These are phyloP conservation scores for Irena cyanogastra DNA, from an alignment of 2,113 vertebrate genomes.

Conservation along the genomic window DNA sequence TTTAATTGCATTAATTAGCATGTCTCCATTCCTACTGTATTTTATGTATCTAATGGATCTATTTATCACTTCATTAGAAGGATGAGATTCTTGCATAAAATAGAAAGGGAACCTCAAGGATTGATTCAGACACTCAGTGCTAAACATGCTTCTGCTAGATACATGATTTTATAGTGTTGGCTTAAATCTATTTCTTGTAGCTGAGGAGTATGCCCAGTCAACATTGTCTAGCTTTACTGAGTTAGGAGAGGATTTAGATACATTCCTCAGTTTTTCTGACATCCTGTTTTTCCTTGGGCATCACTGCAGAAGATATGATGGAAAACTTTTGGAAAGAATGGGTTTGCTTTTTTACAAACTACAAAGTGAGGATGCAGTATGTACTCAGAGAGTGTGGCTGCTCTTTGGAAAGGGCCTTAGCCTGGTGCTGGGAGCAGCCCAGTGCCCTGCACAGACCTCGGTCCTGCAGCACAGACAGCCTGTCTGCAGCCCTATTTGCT, in stretches of 20 bases:
- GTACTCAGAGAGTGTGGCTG: not conserved
- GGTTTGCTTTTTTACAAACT: not conserved
- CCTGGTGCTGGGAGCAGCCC: not conserved
- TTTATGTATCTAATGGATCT: not conserved
- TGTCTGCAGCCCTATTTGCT: not conserved
- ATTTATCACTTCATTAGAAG: not conserved
- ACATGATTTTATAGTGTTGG: not conserved
- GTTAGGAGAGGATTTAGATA: not conserved
- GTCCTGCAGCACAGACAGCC: not conserved
- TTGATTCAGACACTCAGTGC: not conserved
- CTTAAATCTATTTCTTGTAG: not conserved
- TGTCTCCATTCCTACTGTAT: not conserved
- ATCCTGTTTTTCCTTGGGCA: not conserved
- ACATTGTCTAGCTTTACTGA: not conserved
- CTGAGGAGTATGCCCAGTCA: not conserved
- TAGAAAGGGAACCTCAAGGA: not conserved
- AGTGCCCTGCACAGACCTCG: not conserved
- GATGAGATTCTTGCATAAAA: not conserved
- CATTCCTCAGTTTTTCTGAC: not conserved
- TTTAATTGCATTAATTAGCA: not conserved
- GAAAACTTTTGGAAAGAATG: not conserved
- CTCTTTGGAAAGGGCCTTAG: not conserved
- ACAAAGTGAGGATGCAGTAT: not conserved
- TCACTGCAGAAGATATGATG: not conserved
- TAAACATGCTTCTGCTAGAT: not conserved